Conservation (phyloP, 1,140 invertebrate species). For the Ericerus pela region DNA sequence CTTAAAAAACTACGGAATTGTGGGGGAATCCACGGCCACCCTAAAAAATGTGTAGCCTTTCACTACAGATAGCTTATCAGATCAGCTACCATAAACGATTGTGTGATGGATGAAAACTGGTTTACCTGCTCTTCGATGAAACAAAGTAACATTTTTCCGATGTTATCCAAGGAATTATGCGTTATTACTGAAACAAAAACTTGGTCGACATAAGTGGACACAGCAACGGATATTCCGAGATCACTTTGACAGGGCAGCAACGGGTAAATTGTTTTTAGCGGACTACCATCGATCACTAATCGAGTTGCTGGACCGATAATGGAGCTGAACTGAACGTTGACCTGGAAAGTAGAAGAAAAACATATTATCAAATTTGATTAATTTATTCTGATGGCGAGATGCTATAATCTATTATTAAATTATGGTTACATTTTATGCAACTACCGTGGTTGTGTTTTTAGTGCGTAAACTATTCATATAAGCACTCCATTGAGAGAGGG, state of each 20-base stretch:
- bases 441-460: no score
- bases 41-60: no score
- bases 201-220: conserved; percentile 38
- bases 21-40: no score
- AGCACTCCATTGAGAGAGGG: no score
- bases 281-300: conserved; percentile 29
- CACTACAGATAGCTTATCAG: no score
- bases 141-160: not conserved
- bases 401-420: no score
- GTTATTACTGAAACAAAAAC: conserved; percentile 36
- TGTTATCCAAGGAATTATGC: conserved; percentile 23
- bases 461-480: no score
- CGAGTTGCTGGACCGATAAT: conserved; percentile 35
- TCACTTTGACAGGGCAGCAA: conserved; percentile 34
- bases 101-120: no score
- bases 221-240: conserved; percentile 36
- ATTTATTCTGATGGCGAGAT: not conserved
- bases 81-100: no score
- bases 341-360: conserved; percentile 16
- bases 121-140: conserved; percentile 3
- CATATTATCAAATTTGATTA: not conserved
- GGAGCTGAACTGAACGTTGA: conserved; percentile 31
- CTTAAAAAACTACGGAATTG: no score
- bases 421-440: no score
- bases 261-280: conserved; percentile 34